phyloP scores from a whole-genome alignment of 2,797 vertebrate genomes.

The Girardinus metallicus region DNA sequence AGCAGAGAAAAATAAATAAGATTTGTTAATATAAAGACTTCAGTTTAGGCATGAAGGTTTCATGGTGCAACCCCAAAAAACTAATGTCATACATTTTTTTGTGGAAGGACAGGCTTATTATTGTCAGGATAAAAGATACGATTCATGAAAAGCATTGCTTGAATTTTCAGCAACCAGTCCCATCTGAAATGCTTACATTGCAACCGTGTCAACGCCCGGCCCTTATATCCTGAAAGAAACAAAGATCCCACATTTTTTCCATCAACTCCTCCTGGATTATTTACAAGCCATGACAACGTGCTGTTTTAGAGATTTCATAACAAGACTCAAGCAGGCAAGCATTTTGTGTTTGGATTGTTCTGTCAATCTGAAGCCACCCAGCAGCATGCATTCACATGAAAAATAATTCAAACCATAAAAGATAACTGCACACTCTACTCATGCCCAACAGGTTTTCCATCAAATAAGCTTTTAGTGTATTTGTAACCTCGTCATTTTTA shows the following conservation, averaged over 20 bases:
- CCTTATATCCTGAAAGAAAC: neutral
- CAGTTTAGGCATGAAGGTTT: neutral
- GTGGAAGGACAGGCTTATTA: neutral
- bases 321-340: neutral
- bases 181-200: neutral
- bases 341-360: neutral
- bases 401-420: neutral
- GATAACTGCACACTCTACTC: neutral
- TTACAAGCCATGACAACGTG: neutral
- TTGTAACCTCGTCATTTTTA: neutral
- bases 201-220: neutral
- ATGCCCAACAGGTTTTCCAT: neutral
- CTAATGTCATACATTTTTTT: neutral
- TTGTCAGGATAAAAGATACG: neutral
- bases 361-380: neutral
- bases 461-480: neutral
- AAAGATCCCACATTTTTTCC: neutral
- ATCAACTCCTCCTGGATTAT: neutral
- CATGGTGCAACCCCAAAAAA: neutral
- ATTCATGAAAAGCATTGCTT: neutral
- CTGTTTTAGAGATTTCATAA: neutral
- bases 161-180: neutral
- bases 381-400: neutral
- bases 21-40: neutral
- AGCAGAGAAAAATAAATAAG: neutral